Conservation (phyloP, 2,113 vertebrate species). For the Larimichthys crocea region DNA sequence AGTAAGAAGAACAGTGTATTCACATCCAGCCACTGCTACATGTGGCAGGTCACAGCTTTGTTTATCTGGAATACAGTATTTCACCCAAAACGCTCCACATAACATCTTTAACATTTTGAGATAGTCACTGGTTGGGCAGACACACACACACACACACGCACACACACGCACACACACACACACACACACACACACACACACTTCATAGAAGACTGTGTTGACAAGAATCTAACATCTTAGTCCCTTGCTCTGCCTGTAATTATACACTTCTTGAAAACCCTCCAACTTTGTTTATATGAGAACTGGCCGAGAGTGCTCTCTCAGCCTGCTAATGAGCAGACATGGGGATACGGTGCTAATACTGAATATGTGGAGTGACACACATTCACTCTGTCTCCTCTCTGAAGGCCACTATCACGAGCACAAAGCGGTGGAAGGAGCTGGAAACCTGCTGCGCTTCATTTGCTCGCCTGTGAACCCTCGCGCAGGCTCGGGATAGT, state of each 20-base stretch:
- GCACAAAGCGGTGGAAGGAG: slow-evolving; percentile 2
- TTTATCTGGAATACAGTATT: slow-evolving; percentile 20
- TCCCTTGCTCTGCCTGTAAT: slow-evolving; percentile 46
- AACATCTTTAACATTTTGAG: slow-evolving; percentile 9
- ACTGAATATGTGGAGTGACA: slow-evolving; percentile 25
- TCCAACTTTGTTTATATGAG: slow-evolving; percentile 54
- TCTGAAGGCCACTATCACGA: slow-evolving; percentile 43
- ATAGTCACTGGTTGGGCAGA: background rate
- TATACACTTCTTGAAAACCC: slow-evolving; percentile 47
- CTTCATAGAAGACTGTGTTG: slow-evolving; percentile 19
- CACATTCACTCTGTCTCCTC: slow-evolving; percentile 30
- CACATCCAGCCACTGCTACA: background rate
- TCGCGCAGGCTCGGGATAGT: background rate
- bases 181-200: background rate
- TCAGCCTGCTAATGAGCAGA: slow-evolving; percentile 64
- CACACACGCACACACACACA: no score
- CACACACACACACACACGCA: background rate
- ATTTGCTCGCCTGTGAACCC: background rate
- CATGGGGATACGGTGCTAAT: slow-evolving; percentile 49
- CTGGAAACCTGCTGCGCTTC: slow-evolving; percentile 29
- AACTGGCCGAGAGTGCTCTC: slow-evolving; percentile 41
- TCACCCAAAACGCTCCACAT: background rate
- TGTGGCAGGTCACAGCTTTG: slow-evolving; percentile 21
- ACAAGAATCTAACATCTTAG: slow-evolving; percentile 43
- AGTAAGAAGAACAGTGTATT: background rate